Conservation (phyloP, 2,797 vertebrate genomes). For the Sternarchorhynchus goeldii region DNA sequence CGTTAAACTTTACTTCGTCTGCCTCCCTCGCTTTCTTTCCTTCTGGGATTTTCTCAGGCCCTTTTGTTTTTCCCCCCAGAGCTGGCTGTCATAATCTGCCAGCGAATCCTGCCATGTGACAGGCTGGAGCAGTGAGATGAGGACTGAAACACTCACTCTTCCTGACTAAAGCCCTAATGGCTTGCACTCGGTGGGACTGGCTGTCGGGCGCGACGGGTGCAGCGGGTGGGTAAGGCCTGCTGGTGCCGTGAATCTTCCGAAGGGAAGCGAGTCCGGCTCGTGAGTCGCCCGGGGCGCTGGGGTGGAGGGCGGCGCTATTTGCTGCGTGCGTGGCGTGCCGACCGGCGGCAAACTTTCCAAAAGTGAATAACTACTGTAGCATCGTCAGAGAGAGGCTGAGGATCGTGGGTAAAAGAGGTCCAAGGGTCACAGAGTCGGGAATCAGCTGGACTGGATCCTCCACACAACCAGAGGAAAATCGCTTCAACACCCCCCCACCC, state of each 20-base stretch:
- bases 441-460: conserved; percentile 22
- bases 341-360: neutral
- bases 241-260: conserved; percentile 69
- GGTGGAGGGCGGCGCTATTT: no score
- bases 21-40: conserved; percentile 60
- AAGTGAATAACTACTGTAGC: neutral
- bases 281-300: neutral
- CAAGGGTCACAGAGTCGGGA: conserved; percentile 33
- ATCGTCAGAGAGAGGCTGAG: neutral
- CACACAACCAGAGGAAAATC: no score
- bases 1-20: conserved; percentile 66
- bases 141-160: conserved; percentile 84
- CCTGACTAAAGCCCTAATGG: conserved; percentile 85
- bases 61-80: conserved; percentile 66
- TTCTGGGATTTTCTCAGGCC: conserved; percentile 7
- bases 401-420: neutral
- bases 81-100: conserved; percentile 71
- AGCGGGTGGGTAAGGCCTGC: conserved; percentile 69
- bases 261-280: conserved; percentile 15
- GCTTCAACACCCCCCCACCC: neutral
- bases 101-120: conserved; percentile 67
- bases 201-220: conserved; percentile 59
- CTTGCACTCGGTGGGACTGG: conserved; percentile 73
- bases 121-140: conserved; percentile 71
- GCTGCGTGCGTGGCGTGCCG: no score